Evolutionary conservation across 2,113 vertebrate species (phyloP), one percentile per base, ranked within the genome.

Genomic region (Calyptommatus sinebrachiatus): DNA sequence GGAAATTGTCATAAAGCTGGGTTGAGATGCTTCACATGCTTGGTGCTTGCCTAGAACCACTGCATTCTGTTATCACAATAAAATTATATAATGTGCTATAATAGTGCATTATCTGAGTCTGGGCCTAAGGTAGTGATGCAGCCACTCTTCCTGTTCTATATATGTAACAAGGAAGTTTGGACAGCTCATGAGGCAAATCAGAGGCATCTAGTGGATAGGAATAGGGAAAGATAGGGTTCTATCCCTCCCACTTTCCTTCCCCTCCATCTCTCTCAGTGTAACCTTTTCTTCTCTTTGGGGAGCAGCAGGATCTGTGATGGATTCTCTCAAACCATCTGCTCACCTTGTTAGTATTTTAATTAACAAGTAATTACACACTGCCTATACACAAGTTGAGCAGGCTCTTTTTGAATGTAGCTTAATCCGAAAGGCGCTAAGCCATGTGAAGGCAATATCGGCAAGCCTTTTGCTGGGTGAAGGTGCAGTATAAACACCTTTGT

Each of bases 261-360:
- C 60, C 78, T 80, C 45, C 46, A 35, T 46, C 62, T 16, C 21
- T 57, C 14, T 24, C 22, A n/a, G 22, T 20, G 16, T 57, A 80
- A 80, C 48, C 71, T 73, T 80, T 41, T 50, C 28, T 73, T 41
- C 46, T 28, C 79, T 45, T n/a, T 48, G 28, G 62, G 46, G 53
- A 41, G 22, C 29, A 18, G 7, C 26, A 24, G 50, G 41, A 66
- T n/a, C 69, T 77, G 70, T 78, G 84, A 86, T 71, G 70, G 79
- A 84, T 86, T 84, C 73, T 84, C 81, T 74, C 80, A 81, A 84
- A 80, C 84, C 82, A 88, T 86, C 82, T 86, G 82, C 77, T 80
- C 82, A 77, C 75, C 84, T 88, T 82, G 79, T 84, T 82, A 86
- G 84, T 70, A 79, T 88, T 74, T 84, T 86, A 88, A 84, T 82